phyloP scores from a whole-genome alignment of 2,888 invertebrate genomes.

The Diaphora mendica region DNA sequence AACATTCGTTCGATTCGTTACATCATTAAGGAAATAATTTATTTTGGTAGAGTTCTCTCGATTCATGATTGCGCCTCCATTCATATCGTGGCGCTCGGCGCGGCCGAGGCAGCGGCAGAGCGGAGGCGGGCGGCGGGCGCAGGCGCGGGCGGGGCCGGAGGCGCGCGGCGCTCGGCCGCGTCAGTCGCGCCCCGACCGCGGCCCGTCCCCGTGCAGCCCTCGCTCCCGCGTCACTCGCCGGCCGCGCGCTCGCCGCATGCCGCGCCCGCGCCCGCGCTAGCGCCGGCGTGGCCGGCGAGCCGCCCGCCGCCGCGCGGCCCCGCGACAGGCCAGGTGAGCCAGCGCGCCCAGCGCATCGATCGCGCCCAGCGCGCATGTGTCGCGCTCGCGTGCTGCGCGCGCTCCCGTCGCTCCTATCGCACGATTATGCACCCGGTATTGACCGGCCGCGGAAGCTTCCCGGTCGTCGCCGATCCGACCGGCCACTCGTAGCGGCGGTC shows the following conservation, averaged over 20 bases:
- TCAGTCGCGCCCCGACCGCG: slow-evolving; percentile 75
- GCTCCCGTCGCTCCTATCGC: slow-evolving; percentile 20
- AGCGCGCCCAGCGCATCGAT: slow-evolving; percentile 33
- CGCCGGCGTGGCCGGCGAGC: slow-evolving; percentile 70
- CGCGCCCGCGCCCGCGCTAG: slow-evolving; percentile 71
- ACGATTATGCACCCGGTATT: slow-evolving; percentile 22
- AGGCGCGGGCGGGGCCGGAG: slow-evolving; percentile 50
- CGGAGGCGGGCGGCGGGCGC: slow-evolving; percentile 43
- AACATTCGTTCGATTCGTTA: slow-evolving; percentile 8
- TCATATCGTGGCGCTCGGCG: slow-evolving; percentile 44
- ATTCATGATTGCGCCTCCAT: slow-evolving; percentile 46
- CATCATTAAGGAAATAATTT: slow-evolving; percentile 21
- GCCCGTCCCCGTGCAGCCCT: slow-evolving; percentile 62
- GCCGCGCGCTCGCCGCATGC: slow-evolving; percentile 72
- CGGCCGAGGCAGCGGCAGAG: slow-evolving; percentile 44
- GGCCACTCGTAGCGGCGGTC: background rate
- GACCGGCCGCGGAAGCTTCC: slow-evolving; percentile 33
- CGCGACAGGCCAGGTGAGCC: slow-evolving; percentile 63
- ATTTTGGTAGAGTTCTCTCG: slow-evolving; percentile 27
- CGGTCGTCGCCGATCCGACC: background rate
- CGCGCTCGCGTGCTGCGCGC: slow-evolving; percentile 21
- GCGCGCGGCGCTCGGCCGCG: slow-evolving; percentile 67
- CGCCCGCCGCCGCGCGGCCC: slow-evolving; percentile 51
- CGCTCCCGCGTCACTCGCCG: slow-evolving; percentile 67
- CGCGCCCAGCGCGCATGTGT: slow-evolving; percentile 25